phyloP scores from a whole-genome alignment of 2,797 vertebrate genomes.

The Poeciliopsis gracilis region DNA sequence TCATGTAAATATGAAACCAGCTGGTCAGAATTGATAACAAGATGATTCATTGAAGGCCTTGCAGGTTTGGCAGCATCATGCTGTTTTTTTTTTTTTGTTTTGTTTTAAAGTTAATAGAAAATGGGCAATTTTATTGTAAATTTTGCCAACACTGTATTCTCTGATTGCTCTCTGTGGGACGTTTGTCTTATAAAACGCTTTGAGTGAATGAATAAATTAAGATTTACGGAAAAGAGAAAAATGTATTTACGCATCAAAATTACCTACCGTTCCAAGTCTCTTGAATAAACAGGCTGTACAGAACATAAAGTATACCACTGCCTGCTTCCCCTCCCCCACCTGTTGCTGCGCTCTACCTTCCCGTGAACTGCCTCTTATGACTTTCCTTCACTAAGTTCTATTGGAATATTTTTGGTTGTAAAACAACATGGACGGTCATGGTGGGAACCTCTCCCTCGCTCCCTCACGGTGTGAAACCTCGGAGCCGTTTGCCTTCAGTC shows the following conservation, averaged over 20 bases:
- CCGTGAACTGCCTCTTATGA: not conserved
- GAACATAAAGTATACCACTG: not conserved
- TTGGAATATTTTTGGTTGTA: not conserved
- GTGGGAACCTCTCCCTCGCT: not conserved
- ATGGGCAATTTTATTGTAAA: too few species aligned
- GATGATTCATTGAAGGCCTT: not conserved
- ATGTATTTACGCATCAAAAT: not conserved
- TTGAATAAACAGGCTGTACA: not conserved
- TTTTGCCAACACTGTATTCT: too few species aligned
- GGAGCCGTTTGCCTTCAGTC: not conserved
- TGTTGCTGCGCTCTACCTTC: not conserved
- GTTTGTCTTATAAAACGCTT: too few species aligned
- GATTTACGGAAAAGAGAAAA: not conserved
- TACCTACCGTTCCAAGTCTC: not conserved
- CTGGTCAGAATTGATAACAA: not conserved
- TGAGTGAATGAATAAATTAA: not conserved
- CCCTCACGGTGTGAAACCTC: not conserved
- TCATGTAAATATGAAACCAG: not conserved
- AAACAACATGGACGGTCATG: not conserved
- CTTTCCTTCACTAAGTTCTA: not conserved
- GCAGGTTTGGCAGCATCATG: not conserved
- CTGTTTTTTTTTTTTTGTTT: not conserved
- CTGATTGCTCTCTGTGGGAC: too few species aligned
- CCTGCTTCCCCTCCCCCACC: not conserved
- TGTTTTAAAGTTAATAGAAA: not conserved